phyloP scores from a whole-genome alignment of 2,888 invertebrate genomes.

The Apeira syringaria region DNA sequence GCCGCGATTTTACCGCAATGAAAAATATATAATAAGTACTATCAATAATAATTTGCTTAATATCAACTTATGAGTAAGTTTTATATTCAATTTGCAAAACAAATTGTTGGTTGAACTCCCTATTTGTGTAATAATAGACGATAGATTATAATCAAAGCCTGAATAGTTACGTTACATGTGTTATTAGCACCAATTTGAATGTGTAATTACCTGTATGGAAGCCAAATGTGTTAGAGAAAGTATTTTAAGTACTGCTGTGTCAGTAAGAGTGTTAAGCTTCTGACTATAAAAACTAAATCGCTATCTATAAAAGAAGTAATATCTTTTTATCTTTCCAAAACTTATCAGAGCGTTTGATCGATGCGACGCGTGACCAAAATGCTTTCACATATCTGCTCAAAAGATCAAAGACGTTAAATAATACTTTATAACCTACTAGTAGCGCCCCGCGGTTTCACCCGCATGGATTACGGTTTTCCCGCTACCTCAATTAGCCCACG shows the following conservation, averaged over 20 bases:
- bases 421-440: too few species aligned
- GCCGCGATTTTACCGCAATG: slow-evolving; percentile 29
- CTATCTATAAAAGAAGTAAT: background rate
- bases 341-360: too few species aligned
- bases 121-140: slow-evolving; percentile 19
- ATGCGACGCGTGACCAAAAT: too few species aligned
- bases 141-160: slow-evolving; percentile 16
- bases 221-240: slow-evolving; percentile 18
- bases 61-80: slow-evolving; percentile 26
- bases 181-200: slow-evolving; percentile 18
- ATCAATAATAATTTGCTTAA: slow-evolving; percentile 26
- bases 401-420: too few species aligned
- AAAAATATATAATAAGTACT: slow-evolving; percentile 24
- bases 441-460: too few species aligned
- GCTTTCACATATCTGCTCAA: too few species aligned
- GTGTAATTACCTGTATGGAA: slow-evolving; percentile 9
- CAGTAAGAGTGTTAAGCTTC: slow-evolving; percentile 15
- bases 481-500: too few species aligned
- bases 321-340: too few species aligned
- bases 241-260: slow-evolving; percentile 9
- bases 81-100: slow-evolving; percentile 26
- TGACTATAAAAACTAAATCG: background rate
- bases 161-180: slow-evolving; percentile 6
- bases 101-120: slow-evolving; percentile 14
- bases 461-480: too few species aligned